Base-by-base conservation (phyloP, 1,140 invertebrate species). In the Thaumetopoea pityocampa region DNA sequence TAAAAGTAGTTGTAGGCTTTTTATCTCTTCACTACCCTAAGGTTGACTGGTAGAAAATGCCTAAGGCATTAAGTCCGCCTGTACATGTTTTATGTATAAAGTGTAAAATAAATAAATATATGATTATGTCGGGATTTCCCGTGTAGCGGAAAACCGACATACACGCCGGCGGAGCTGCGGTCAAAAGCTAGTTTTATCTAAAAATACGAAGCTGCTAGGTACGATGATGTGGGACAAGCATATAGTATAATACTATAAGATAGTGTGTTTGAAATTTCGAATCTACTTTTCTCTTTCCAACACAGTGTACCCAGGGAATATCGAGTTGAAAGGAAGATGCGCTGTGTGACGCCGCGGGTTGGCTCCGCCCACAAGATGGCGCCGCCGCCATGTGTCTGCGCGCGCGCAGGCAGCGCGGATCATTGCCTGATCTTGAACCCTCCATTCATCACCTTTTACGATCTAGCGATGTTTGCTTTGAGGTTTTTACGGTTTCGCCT, bases 401-500 rank as follows among this genome's bases (percentile, higher is more conserved):
- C 56, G 46, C 34, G 58, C 63, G 62, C 60, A 42, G 45, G 40
- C 42, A 23, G 48, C 60, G 58, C 53, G 34, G 51, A 51, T 40
- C 60, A 46, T 51, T 60, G 66, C 50, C 58, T 77, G 73, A 68
- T 76, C 72, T 72, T 78, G 70, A 74, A 81, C 67, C 62, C 60
- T 78, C 68, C 72, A 80, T 80, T 76, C 71, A 81, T 76, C 71
- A 74, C 65, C 51, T 57, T 81, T 81, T 78, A 78, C 71, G 71
- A 78, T 51, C 58, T 58, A 58, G 54, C 35, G 42, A 60, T 79
- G 71, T 79, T 74, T 68, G 61, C 56, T 70, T 69, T 77, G 70
- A 67, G 74, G 63, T 76, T 77, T 71, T 80, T 76, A 80, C 61
- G 62, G 68, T 78, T 78, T 73, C 65, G 60, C 65, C 63, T 76